Evolutionary conservation across 2,113 vertebrate genomes (phyloP), one percentile per base, ranked within the genome.

Genomic region (Malurus melanocephalus): DNA sequence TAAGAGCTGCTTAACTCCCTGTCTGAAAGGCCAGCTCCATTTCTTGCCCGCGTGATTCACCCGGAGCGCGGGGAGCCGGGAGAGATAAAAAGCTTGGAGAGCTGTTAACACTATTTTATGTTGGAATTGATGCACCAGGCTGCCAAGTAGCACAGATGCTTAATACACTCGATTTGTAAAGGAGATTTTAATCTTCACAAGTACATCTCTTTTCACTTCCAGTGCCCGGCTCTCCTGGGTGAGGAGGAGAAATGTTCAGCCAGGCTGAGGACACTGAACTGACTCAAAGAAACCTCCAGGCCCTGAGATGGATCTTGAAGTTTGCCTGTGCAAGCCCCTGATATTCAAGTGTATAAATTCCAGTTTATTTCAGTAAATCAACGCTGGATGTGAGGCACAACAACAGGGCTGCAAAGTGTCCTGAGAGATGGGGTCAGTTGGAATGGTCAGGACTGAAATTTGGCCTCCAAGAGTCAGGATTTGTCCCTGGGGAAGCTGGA

Each of bases 151-250:
- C 72, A 80, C 72, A 83, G 85, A 67, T 32, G 57, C 61, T 61
- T 92, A 93, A 91, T 87, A 80, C 68, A 71, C 60, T 92, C 85
- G 45, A 60, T 91, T 89, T 87, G 76, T 60, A 79, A 88, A 65
- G 57, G 75, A 87, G 91, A 75, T 93, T 91, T 95, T 89, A 88
- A 91, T 94, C 91, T 94, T 78, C 82, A 65, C 60, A 18, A 88
- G 65, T 46, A 27, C 49, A 40, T 42, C 75, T 67, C 82, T 83
- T 87, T 93, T 78, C 65, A 5, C 83, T 87, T 77, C 21, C 68
- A 22, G 35, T 61, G 38, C 16, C 32, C 2, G 6, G 16, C 49
- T 80, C 17, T 79, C 12, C 42, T 78, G 2, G 4, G 24, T 11
- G 35, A 69, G 35, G 5, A 80, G 22, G 11, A 77, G 65, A 64